Base-by-base conservation (phyloP, 2,797 vertebrate species). In the Arctocebus calabarensis region DNA sequence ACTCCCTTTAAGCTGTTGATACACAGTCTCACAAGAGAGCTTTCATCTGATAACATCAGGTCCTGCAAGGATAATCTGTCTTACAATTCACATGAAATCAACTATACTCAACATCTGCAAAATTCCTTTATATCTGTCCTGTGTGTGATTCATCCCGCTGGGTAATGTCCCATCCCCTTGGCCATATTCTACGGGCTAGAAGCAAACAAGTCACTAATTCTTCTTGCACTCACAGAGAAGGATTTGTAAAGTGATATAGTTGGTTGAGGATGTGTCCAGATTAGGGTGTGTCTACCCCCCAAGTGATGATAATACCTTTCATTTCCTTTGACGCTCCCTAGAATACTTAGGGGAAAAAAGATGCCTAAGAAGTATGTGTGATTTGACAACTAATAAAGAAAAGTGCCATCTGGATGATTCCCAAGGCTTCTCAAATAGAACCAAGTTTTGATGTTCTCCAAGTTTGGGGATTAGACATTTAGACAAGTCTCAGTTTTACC, bases 241-340 rank as follows among this genome's bases (percentile, higher is more conserved):
- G 45, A 13, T 74, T 88, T 68, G 62, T 52, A 70, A 6, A 75
- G 82, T 32, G 11, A 64, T 29, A 23, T 27, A 70, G 55, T 16
- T 84, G 37, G 40, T 5, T 91, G 71, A 82, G 59, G 29, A 23
- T 82, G 2, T 37, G 22, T 68, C 59, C 2, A 23, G 19, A 25
- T 61, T 17, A 91, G 57, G 2, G 27, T 59, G 7, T 68, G 13
- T 66, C 61, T 27, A 66, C 17, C 61, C 20, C 23, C 92, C 9
- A 92, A 20, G 29, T 4, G 27, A 2, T 55, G 29, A 81, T 2
- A n/a, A 23, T 37, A 70, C 1, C 13, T 92, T 90, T 61, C 20
- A 55, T 71, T 95, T 91, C 9, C 78, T 84, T 85, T 85, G 20
- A 90, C 97, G 85, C 5, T 55, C 23, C 81, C 17, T 74, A 48